These are phyloP conservation scores for Hypotaenidia philippensis DNA, from an alignment of 2,797 vertebrate genomes.

Conservation along the genomic window DNA sequence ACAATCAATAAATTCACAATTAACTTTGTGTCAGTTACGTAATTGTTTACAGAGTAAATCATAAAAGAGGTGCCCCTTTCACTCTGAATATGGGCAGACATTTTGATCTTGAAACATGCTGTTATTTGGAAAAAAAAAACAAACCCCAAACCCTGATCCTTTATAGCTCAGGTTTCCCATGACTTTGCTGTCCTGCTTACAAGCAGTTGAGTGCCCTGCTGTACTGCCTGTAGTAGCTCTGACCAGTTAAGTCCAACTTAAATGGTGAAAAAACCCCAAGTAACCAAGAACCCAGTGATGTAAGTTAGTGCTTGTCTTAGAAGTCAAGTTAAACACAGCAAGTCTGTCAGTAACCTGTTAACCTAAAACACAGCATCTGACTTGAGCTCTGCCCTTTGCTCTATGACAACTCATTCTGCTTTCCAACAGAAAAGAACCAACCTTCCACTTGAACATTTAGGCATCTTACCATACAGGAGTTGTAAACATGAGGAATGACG, in stretches of 20 bases:
- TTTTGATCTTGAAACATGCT: background rate
- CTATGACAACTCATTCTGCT: background rate
- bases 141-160: too few relatives aligned
- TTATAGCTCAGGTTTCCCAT: background rate
- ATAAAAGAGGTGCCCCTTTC: background rate
- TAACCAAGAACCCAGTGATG: background rate
- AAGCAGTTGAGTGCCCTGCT: background rate
- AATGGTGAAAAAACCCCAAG: background rate
- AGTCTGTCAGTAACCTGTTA: background rate
- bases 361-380: background rate
- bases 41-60: background rate
- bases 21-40: background rate
- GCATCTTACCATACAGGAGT: background rate
- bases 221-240: background rate
- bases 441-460: background rate
- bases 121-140: background rate
- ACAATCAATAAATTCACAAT: background rate
- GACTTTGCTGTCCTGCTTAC: background rate
- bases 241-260: background rate
- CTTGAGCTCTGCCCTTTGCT: background rate
- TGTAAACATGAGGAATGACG: background rate
- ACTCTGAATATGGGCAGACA: background rate
- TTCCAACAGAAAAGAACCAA: background rate
- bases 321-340: background rate
- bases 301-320: background rate